Conservation (phyloP, 2,797 vertebrate species). For the Phoeniculus purpureus region DNA sequence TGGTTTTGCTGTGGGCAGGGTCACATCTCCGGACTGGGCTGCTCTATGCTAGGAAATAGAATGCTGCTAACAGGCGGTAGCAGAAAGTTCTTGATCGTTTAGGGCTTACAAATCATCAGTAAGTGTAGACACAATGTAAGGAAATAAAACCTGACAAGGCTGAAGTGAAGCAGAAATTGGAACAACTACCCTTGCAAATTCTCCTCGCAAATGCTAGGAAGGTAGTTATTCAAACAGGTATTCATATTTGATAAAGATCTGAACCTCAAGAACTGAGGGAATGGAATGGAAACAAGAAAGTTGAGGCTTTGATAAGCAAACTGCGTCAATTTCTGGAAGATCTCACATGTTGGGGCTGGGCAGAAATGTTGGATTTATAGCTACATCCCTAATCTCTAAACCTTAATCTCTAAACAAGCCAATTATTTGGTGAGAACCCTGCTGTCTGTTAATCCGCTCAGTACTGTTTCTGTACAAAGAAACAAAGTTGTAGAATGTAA, state of each 20-base stretch:
- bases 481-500: background rate
- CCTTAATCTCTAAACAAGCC: background rate
- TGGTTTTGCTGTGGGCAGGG: background rate
- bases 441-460: background rate
- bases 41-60: fast-evolving
- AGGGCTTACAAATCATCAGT: background rate
- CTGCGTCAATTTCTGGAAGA: background rate
- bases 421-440: background rate
- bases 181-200: background rate
- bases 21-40: background rate
- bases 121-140: background rate
- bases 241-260: background rate
- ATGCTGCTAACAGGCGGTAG: background rate
- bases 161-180: background rate
- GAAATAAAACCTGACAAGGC: background rate
- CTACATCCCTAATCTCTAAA: background rate
- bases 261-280: background rate
- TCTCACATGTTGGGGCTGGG: background rate
- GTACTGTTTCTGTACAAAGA: fast-evolving
- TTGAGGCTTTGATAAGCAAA: background rate
- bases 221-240: background rate
- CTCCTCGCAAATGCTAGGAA: background rate
- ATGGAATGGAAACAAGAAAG: background rate
- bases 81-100: background rate
- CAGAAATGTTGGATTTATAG: background rate